phyloP scores from a whole-genome alignment of 2,113 vertebrate genomes.

The Boleophthalmus pectinirostris region DNA sequence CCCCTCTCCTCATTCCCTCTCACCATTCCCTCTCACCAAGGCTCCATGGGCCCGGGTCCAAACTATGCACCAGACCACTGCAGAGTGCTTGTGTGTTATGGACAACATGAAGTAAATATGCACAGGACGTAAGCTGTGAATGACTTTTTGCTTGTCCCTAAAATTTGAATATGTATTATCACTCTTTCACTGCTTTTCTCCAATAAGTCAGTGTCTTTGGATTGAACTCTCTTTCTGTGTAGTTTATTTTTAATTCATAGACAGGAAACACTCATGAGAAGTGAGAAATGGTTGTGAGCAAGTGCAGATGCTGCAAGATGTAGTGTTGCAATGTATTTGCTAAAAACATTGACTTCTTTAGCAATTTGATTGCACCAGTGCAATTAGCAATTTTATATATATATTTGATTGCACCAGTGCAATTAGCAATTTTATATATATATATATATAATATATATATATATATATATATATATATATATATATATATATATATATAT shows the following conservation, averaged over 20 bases:
- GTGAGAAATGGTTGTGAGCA: neutral
- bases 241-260: neutral
- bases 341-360: neutral
- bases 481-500: no score
- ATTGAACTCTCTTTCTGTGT: neutral
- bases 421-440: neutral
- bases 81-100: constrained; percentile 15
- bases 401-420: neutral
- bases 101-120: constrained; percentile 44
- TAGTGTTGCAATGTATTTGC: neutral
- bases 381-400: neutral
- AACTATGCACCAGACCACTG: constrained; percentile 40
- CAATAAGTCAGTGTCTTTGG: neutral
- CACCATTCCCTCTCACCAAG: constrained; percentile 30
- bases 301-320: neutral
- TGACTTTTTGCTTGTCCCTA: neutral
- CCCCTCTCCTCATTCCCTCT: no score
- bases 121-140: constrained; percentile 45
- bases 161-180: neutral
- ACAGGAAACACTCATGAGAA: neutral
- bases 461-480: no score
- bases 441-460: no score
- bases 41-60: constrained; percentile 43
- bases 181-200: neutral
- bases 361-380: neutral